Base-by-base conservation (phyloP, 2,888 invertebrate species). In the Chrysodeixis includens region DNA sequence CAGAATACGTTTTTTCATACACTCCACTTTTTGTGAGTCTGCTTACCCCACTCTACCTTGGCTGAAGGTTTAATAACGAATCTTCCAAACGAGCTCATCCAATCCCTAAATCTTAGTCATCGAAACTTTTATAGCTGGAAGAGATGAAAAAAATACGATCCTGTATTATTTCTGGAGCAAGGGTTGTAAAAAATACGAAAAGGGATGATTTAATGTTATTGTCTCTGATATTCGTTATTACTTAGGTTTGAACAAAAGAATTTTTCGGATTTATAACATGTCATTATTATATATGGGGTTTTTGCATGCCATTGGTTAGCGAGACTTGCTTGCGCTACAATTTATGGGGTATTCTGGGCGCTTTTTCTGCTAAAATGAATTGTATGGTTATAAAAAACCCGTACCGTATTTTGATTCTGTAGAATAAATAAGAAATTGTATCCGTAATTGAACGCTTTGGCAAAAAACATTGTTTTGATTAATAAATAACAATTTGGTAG, bases 141-240 rank as follows among this genome's bases (percentile, higher is more conserved):
- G 54, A 62, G 49, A 79, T 66, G 64, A 72, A 68, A 76, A 75
- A 77, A 66, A 72, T 64, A 64, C 65, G 64, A 69, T 53, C 64
- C 69, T 30, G 60, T 58, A 68, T 80, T 69, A 71, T 76, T 71
- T 26, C 53, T 54, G 46, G 55, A 35, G 63, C 65, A 78, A 77
- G 74, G 81, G 74, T 80, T 71, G 64, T 78, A 81, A 80, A 26
- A 77, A 78, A 65, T 61, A 63, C 71, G 70, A 62, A 64, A 66
- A 64, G 62, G 71, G 62, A 80, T 80, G 80, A 78, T 76, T 78
- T 80, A 80, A 72, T 78, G 76, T 80, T 80, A 80, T 76, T 80
- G 80, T 81, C 78, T 70, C 71, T 71, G 66, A 73, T 74, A 73
- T 76, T 62, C 71, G 72, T 70, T 79, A 78, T 78, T 73, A 69